phyloP scores from a whole-genome alignment of 2,797 vertebrate genomes.

The Chanos chanos region DNA sequence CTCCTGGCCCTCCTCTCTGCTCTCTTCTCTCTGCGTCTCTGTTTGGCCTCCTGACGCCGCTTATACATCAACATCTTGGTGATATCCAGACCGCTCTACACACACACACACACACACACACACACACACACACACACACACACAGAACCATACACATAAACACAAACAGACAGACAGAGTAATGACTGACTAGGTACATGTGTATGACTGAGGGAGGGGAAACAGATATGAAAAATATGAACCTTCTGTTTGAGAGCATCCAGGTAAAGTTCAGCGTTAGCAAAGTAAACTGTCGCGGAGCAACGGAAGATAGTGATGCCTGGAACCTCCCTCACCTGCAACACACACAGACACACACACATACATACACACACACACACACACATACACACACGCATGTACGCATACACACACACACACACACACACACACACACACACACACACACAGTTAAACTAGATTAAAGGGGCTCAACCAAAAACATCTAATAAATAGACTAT shows the following conservation, averaged over 20 bases:
- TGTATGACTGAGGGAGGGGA: not conserved
- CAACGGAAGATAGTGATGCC: conserved; percentile 92
- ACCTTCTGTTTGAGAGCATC: conserved; percentile 89
- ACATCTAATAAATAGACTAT: no score
- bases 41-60: conserved; percentile 82
- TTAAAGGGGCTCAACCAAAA: no score
- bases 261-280: conserved; percentile 89
- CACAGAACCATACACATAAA: not conserved
- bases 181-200: not conserved
- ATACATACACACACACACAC: not conserved
- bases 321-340: conserved; percentile 83
- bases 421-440: no score
- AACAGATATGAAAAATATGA: not conserved
- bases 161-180: not conserved
- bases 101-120: conserved; percentile 7
- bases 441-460: no score
- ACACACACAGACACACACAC: not conserved
- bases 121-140: not conserved
- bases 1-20: conserved; percentile 74
- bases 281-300: conserved; percentile 89
- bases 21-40: conserved; percentile 68
- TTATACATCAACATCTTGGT: conserved; percentile 85
- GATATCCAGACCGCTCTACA: conserved; percentile 85
- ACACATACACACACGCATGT: not conserved
- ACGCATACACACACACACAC: no score